Evolutionary conservation across 2,113 vertebrate species (phyloP).

Genomic region (Tautogolabrus adspersus): DNA sequence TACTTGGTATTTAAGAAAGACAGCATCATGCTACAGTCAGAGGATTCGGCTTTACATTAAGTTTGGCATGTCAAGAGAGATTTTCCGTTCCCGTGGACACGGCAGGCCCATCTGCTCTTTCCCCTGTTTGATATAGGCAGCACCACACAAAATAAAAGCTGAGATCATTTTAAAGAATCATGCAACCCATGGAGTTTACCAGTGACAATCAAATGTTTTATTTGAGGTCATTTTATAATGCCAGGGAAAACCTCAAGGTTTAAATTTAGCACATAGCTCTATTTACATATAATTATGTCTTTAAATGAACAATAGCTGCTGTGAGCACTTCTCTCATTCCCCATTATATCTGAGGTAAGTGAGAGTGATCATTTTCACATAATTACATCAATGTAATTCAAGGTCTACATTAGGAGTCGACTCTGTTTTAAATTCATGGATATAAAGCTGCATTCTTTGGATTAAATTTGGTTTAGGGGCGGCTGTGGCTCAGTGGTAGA

Average conservation of each 20-base stretch:
- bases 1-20: conserved; percentile 12
- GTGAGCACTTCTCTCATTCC: no score
- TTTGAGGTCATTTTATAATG: conserved; percentile 28
- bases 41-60: conserved; percentile 14
- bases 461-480: no score
- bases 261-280: conserved; percentile 37
- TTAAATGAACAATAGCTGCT: conserved; percentile 31
- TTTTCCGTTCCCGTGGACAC: conserved; percentile 55
- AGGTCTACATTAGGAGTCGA: not conserved
- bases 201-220: conserved; percentile 51
- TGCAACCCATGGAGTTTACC: conserved; percentile 33
- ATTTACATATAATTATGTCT: conserved; percentile 34
- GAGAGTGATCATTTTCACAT: conserved; percentile 1
- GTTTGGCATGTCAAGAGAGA: conserved; percentile 41
- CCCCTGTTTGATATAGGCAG: conserved; percentile 20
- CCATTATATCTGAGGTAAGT: conserved; percentile 7
- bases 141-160: conserved; percentile 49
- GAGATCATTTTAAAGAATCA: conserved; percentile 28
- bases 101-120: conserved; percentile 42
- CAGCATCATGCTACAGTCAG: conserved; percentile 15
- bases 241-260: conserved; percentile 19
- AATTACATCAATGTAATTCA: not conserved
- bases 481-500: no score
- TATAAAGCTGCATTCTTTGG: no score
- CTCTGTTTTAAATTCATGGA: not conserved